A percentile compares a stretch with the other conserved stretches of the same genome.
Conservation (phyloP, 2,113 vertebrate species). For the Anser brachyrhynchus region DNA sequence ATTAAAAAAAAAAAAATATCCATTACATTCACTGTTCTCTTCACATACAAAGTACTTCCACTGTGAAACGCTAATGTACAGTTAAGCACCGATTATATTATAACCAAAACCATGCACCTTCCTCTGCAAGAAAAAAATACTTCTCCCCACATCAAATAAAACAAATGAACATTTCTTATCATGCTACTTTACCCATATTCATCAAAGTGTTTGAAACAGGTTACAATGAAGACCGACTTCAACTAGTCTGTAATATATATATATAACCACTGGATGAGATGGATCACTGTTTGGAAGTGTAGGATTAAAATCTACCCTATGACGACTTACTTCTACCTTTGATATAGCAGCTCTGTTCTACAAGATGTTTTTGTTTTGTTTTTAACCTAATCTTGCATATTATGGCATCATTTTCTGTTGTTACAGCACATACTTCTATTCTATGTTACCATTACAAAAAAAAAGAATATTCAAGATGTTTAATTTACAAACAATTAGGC, state of each 20-base stretch:
- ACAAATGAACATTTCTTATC: neutral
- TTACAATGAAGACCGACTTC: neutral
- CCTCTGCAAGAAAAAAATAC: neutral
- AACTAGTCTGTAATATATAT: neutral
- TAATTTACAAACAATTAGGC: neutral
- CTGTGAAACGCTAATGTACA: neutral
- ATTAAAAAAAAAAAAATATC: neutral
- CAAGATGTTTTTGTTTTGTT: neutral
- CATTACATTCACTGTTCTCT: neutral
- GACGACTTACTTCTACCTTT: neutral
- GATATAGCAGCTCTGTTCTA: neutral
- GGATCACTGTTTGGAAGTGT: neutral
- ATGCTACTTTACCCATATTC: neutral
- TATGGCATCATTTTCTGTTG: neutral
- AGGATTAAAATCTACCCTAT: neutral
- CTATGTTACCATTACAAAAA: neutral
- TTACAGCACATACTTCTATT: neutral
- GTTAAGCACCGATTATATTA: neutral
- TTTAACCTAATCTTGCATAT: neutral
- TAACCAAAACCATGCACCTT: neutral
- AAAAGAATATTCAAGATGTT: neutral
- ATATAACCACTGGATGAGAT: neutral
- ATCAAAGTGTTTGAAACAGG: neutral
- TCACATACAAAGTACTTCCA: neutral
- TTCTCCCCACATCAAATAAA: neutral